phyloP scores from a whole-genome alignment of 2,888 invertebrate species.

The Lamproptera curius region DNA sequence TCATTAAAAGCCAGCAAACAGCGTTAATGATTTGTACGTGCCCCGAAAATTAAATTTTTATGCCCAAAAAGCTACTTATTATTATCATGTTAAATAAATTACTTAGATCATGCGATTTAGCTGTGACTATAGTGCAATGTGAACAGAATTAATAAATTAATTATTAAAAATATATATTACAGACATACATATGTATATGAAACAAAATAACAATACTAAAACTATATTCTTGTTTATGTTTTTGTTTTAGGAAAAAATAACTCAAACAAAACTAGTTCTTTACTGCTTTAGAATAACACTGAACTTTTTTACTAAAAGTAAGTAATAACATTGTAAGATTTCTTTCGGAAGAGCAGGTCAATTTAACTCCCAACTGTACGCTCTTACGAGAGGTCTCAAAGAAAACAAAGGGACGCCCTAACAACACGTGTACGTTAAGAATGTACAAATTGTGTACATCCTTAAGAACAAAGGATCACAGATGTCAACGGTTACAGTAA shows the following conservation, averaged over 20 bases:
- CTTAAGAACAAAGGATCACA: conserved; percentile 18
- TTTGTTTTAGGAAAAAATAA: too few species aligned
- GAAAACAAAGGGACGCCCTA: not conserved
- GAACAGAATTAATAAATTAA: too few species aligned
- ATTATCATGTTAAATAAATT: not conserved
- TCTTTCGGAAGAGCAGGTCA: not conserved
- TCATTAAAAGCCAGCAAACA: conserved; percentile 11
- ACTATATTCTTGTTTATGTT: too few species aligned
- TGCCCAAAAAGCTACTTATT: not conserved
- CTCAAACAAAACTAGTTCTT: not conserved
- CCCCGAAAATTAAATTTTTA: conserved; percentile 1
- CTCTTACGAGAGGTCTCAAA: not conserved
- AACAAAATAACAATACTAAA: too few species aligned
- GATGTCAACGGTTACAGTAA: conserved; percentile 12
- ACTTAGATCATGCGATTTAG: not conserved
- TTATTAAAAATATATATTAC: too few species aligned
- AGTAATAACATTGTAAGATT: not conserved
- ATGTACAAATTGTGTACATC: conserved; percentile 11
- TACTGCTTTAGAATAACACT: not conserved
- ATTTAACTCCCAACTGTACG: not conserved
- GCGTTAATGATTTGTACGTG: conserved; percentile 12
- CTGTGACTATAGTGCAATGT: too few species aligned
- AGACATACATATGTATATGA: too few species aligned
- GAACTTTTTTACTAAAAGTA: not conserved
- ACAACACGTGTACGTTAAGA: conserved; percentile 8